Conservation (phyloP, 2,113 vertebrate genomes). For the Ploceus nigricollis region DNA sequence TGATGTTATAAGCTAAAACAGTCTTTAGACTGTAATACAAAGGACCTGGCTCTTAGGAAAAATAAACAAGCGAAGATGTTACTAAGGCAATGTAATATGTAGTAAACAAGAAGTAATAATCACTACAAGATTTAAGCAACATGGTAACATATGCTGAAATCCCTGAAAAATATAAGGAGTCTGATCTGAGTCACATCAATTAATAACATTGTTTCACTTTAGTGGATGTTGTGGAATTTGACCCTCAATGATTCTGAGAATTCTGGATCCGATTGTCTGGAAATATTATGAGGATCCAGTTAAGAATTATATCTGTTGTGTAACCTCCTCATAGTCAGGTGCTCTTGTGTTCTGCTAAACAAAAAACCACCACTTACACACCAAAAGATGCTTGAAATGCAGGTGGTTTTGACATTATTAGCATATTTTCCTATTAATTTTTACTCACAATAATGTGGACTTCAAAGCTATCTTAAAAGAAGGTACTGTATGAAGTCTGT, state of each 20-base stretch:
- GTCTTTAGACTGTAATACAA: background rate
- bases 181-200: background rate
- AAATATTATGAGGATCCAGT: background rate
- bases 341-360: background rate
- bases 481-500: background rate
- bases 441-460: background rate
- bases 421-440: background rate
- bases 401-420: background rate
- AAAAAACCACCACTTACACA: rapidly evolving
- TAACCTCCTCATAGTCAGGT: background rate
- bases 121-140: background rate
- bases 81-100: background rate
- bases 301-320: background rate
- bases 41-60: background rate
- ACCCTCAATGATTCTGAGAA: background rate
- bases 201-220: background rate
- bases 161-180: background rate
- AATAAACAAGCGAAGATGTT: background rate
- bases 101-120: background rate
- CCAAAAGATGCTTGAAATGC: background rate
- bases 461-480: background rate
- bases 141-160: background rate
- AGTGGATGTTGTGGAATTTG: background rate
- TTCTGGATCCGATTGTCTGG: background rate
- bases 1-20: background rate